These are phyloP conservation scores for Corapipo altera DNA, from an alignment of 2,113 vertebrate genomes.

Conservation along the genomic window DNA sequence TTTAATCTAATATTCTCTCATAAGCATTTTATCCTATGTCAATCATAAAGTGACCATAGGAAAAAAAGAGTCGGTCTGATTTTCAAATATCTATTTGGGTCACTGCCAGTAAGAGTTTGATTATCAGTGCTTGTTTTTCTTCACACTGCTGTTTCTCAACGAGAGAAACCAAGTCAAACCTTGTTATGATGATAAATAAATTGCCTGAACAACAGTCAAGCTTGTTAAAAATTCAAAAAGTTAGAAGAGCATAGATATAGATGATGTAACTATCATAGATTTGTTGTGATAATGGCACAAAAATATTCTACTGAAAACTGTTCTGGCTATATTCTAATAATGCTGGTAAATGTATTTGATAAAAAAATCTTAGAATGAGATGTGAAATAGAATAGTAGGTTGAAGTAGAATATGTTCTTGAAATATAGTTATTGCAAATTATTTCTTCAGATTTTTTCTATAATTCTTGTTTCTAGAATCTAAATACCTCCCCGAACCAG, in stretches of 20 bases:
- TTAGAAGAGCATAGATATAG: not conserved
- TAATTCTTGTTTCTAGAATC: not conserved
- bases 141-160: not conserved
- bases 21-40: not conserved
- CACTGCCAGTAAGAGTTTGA: not conserved
- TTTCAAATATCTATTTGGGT: not conserved
- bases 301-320: not conserved
- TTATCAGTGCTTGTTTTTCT: not conserved
- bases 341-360: not conserved
- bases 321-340: not conserved
- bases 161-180: not conserved
- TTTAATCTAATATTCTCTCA: conserved; percentile 1
- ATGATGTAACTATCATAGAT: not conserved
- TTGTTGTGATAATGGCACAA: not conserved
- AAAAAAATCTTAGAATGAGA: not conserved
- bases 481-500: not conserved
- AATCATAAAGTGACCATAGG: not conserved
- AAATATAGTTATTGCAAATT: not conserved
- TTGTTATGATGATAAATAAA: not conserved
- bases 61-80: not conserved
- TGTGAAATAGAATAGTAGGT: not conserved
- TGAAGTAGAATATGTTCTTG: not conserved
- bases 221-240: not conserved
- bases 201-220: not conserved
- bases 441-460: not conserved